These are phyloP conservation scores for Adela reaumurella DNA, from an alignment of 2,888 invertebrate genomes.

Conservation along the genomic window DNA sequence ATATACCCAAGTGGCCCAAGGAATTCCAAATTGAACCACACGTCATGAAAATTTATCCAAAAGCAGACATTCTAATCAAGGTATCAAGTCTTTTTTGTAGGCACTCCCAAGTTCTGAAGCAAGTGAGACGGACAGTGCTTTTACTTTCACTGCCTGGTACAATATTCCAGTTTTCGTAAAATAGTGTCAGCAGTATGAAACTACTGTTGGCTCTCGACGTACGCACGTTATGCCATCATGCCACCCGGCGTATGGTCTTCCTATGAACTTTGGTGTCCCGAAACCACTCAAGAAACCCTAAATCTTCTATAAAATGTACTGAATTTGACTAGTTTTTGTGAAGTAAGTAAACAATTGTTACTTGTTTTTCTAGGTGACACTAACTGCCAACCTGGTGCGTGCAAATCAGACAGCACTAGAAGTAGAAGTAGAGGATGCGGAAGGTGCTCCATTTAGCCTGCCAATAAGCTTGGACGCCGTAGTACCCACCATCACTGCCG, in stretches of 20 bases:
- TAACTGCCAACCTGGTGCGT: slow-evolving; percentile 52
- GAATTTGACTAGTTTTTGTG: no score
- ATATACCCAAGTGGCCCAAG: slow-evolving; percentile 42
- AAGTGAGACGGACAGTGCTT: no score
- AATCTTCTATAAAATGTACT: no score
- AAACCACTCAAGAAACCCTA: no score
- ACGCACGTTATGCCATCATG: no score
- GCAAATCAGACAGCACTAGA: slow-evolving; percentile 40
- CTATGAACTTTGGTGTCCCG: no score
- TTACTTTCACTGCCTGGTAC: neutral
- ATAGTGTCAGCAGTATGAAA: no score
- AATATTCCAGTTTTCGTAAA: no score
- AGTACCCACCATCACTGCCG: slow-evolving; percentile 44
- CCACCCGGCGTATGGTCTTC: no score
- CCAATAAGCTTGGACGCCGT: slow-evolving; percentile 49
- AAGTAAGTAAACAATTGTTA: no score
- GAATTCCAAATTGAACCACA: slow-evolving; percentile 52
- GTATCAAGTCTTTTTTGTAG: slow-evolving; percentile 21
- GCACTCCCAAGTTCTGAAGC: no score
- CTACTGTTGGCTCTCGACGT: no score
- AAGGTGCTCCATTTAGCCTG: slow-evolving; percentile 48
- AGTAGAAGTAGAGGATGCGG: slow-evolving; percentile 55
- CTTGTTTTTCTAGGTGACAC: slow-evolving; percentile 37
- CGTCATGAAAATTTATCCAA: slow-evolving; percentile 40
- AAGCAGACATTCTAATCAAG: slow-evolving; percentile 35